phyloP scores from a whole-genome alignment of 2,888 invertebrate genomes.

The Hydriomena furcata region DNA sequence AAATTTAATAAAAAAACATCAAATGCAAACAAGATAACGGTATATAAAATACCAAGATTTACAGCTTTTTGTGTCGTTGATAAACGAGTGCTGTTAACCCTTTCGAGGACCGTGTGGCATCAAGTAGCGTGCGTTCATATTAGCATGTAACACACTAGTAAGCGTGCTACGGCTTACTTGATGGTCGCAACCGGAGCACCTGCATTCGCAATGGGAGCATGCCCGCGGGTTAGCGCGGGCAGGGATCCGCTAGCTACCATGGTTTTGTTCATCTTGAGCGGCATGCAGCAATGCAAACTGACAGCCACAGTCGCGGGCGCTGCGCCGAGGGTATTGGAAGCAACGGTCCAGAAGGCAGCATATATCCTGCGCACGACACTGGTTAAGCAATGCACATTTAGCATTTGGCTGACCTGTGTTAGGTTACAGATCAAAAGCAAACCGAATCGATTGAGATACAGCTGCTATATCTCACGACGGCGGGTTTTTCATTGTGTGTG shows the following conservation, averaged over 20 bases:
- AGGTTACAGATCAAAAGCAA: constrained; percentile 10
- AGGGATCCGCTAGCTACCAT: constrained; percentile 83
- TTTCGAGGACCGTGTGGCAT: constrained; percentile 27
- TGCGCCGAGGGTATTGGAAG: constrained; percentile 92
- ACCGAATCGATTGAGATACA: too few relatives aligned
- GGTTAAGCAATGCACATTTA: constrained; percentile 71
- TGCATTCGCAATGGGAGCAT: constrained; percentile 77
- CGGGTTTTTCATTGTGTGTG: too few relatives aligned
- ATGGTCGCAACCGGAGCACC: constrained; percentile 76
- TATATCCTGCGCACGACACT: constrained; percentile 87
- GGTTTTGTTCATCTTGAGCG: constrained; percentile 85
- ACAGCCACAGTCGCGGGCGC: constrained; percentile 94
- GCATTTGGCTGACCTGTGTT: constrained; percentile 14
- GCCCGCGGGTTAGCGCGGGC: constrained; percentile 78
- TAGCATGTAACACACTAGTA: constrained; percentile 61
- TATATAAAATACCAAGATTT: background rate
- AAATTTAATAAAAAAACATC: too few relatives aligned
- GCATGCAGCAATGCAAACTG: constrained; percentile 95
- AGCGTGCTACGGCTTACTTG: constrained; percentile 79
- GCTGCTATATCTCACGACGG: too few relatives aligned
- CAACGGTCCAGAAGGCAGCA: constrained; percentile 95
- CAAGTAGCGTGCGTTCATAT: constrained; percentile 42
- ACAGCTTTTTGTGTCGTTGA: background rate
- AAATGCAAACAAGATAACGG: background rate
- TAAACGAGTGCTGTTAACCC: constrained; percentile 1